Evolutionary conservation across 1,140 invertebrate species (phyloP).

Genomic region (Drosophila pruinosa): DNA sequence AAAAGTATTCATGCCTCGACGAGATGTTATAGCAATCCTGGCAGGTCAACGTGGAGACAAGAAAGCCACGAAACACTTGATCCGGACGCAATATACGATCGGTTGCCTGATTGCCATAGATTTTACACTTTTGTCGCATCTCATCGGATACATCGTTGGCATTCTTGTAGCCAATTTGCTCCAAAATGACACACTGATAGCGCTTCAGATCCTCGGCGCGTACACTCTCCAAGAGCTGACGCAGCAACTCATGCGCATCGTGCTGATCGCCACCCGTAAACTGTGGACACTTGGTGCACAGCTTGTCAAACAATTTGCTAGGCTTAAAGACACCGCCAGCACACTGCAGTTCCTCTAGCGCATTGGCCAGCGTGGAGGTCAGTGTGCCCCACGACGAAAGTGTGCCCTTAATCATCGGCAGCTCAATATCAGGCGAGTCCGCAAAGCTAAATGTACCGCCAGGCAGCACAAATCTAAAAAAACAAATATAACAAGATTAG

Average conservation of each 20-base stretch:
- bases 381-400: conserved; percentile 89
- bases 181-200: conserved; percentile 90
- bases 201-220: conserved; percentile 88
- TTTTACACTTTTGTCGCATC: conserved; percentile 89
- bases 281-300: conserved; percentile 91
- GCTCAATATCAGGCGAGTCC: conserved; percentile 83
- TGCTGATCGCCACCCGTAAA: conserved; percentile 98
- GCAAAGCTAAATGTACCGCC: conserved; percentile 86
- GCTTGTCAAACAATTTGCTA: conserved; percentile 87
- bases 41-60: conserved; percentile 95
- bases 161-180: conserved; percentile 87
- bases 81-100: conserved; percentile 92
- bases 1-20: conserved; percentile 94
- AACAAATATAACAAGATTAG: background rate
- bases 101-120: conserved; percentile 91
- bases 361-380: conserved; percentile 87
- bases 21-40: conserved; percentile 94
- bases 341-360: conserved; percentile 88
- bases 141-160: conserved; percentile 89
- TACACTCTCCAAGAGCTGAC: conserved; percentile 94
- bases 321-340: conserved; percentile 88
- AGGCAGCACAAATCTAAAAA: conserved; percentile 86
- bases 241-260: conserved; percentile 96
- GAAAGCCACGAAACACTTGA: conserved; percentile 93
- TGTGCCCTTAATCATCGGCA: conserved; percentile 87